phyloP scores from a whole-genome alignment of 2,113 vertebrate species.

The Alosa alosa region DNA sequence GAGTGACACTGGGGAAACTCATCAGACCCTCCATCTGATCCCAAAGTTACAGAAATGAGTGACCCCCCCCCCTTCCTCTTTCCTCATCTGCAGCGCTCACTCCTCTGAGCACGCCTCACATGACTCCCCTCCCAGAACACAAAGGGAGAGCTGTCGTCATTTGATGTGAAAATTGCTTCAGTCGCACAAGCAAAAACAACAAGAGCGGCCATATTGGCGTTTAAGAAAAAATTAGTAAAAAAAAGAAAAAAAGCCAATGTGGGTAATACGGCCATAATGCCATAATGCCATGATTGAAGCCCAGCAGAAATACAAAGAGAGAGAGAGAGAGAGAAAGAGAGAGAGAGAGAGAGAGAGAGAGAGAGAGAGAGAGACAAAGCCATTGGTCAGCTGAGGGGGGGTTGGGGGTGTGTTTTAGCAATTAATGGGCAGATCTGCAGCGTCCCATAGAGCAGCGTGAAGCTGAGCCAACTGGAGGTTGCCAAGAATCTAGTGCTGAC shows the following conservation, averaged over 20 bases:
- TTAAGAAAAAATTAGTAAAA: background rate
- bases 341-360: background rate
- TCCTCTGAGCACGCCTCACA: constrained; percentile 29
- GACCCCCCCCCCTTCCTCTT: background rate
- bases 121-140: constrained; percentile 24
- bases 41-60: constrained; percentile 29
- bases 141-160: constrained; percentile 37
- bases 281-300: constrained; percentile 45
- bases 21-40: constrained; percentile 45
- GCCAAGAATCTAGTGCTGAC: constrained; percentile 27
- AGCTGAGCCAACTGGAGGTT: constrained; percentile 29
- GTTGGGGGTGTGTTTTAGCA: constrained; percentile 38
- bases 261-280: constrained; percentile 30
- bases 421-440: constrained; percentile 35
- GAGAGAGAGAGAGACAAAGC: background rate
- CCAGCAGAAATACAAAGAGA: constrained; percentile 32
- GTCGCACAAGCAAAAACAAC: constrained; percentile 40
- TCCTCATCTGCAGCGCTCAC: background rate
- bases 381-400: constrained; percentile 43
- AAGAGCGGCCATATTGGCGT: background rate
- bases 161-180: constrained; percentile 47
- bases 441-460: constrained; percentile 27
- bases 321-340: background rate
- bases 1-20: constrained; percentile 36
- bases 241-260: background rate